Percentiles rank a stretch among this genome's conserved stretches.
phyloP scores from a whole-genome alignment of 2,113 vertebrate genomes.

The Dicentrarchus labrax region DNA sequence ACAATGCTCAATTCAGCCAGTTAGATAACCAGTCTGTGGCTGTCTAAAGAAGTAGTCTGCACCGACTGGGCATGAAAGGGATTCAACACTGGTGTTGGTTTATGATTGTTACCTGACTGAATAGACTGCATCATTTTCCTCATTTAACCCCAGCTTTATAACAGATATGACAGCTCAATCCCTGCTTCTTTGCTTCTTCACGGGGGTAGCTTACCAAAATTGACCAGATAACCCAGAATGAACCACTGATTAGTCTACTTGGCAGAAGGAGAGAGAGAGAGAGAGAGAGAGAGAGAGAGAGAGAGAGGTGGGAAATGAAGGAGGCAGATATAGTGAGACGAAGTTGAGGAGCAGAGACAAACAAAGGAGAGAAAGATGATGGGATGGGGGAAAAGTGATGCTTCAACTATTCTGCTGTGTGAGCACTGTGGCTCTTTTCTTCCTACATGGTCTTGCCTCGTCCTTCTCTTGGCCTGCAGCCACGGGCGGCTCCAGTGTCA shows the following conservation, averaged over 20 bases:
- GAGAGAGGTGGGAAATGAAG: neutral
- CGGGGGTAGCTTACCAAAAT: conserved; percentile 18
- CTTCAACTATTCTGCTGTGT: conserved; percentile 40
- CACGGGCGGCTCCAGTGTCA: conserved; percentile 57
- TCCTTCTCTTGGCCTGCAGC: conserved; percentile 54
- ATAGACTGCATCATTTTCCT: conserved; percentile 10
- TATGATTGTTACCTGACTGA: conserved; percentile 46
- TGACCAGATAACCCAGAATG: conserved; percentile 39
- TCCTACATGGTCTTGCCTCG: conserved; percentile 23
- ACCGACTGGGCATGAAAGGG: conserved; percentile 30
- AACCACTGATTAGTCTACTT: conserved; percentile 39
- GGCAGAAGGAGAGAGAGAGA: conserved; percentile 29
- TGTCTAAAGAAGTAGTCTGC: conserved; percentile 45
- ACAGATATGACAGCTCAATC: conserved; percentile 5
- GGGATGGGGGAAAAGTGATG: conserved; percentile 35
- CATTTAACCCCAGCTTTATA: conserved; percentile 33
- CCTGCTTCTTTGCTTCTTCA: neutral
- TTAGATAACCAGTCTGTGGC: conserved; percentile 59
- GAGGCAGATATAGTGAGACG: conserved; percentile 27
- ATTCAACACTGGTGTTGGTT: conserved; percentile 37
- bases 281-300: neutral
- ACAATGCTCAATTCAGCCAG: conserved; percentile 72
- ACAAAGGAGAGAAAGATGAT: conserved; percentile 31
- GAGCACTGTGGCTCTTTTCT: conserved; percentile 41
- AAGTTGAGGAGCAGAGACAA: neutral